Percentiles rank a stretch among this genome's conserved stretches.
phyloP scores from a whole-genome alignment of 1,140 invertebrate species.

The Thalassaphorura encarpata region DNA sequence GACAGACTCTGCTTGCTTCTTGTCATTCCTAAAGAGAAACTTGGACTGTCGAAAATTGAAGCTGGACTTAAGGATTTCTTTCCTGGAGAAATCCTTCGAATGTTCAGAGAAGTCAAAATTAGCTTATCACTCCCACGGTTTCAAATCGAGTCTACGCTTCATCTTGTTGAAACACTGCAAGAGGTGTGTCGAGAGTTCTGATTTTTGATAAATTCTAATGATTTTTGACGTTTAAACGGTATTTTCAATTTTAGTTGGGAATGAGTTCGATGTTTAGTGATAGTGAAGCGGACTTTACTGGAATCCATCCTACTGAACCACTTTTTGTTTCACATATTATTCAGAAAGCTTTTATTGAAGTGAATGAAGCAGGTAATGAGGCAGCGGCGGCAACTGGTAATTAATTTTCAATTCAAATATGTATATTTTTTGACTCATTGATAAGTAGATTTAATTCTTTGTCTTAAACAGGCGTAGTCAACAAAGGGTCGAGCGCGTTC shows the following conservation, averaged over 20 bases:
- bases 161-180: constrained; percentile 46
- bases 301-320: constrained; percentile 37
- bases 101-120: constrained; percentile 38
- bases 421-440: too few species aligned
- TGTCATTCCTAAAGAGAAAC: constrained; percentile 49
- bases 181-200: constrained; percentile 46
- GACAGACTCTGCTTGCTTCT: constrained; percentile 55
- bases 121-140: constrained; percentile 56
- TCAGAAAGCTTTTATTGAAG: constrained; percentile 68
- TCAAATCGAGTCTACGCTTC: constrained; percentile 51
- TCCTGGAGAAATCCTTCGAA: constrained; percentile 36
- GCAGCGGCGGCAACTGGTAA: constrained; percentile 58
- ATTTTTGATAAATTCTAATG: neutral
- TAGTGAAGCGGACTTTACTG: constrained; percentile 43
- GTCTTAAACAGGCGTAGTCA: too few species aligned
- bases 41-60: constrained; percentile 44
- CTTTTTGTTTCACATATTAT: constrained; percentile 51
- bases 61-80: constrained; percentile 41
- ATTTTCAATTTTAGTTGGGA: constrained; percentile 36
- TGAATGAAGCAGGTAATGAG: constrained; percentile 67
- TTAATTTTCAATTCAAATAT: too few species aligned
- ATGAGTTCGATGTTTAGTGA: constrained; percentile 40
- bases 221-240: neutral
- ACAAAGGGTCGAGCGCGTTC: too few species aligned
- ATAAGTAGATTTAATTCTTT: too few species aligned